A percentile compares a stretch with the other conserved stretches of the same genome.
Conservation (phyloP, 2,113 vertebrate genomes). For the Hydrolagus affinis region DNA sequence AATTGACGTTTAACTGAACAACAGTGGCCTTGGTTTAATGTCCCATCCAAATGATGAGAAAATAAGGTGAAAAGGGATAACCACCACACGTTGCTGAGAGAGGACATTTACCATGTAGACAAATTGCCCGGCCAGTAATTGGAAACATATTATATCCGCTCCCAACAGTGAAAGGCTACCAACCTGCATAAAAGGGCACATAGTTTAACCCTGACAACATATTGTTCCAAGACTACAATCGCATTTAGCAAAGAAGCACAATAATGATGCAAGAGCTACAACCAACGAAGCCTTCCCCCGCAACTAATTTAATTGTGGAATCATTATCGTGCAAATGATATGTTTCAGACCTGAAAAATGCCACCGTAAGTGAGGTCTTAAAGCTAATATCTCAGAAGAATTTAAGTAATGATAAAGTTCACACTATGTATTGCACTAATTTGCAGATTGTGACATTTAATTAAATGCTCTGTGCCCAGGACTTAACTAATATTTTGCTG, state of each 20-base stretch:
- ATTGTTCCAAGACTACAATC: slow-evolving; percentile 8
- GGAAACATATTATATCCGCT: too few species aligned
- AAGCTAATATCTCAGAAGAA: neutral
- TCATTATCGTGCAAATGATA: slow-evolving; percentile 3
- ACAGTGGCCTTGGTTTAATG: too few species aligned
- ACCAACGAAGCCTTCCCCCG: neutral
- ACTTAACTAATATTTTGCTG: neutral
- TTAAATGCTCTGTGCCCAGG: neutral
- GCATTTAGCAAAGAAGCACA: neutral
- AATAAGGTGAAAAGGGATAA: too few species aligned
- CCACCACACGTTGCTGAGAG: too few species aligned
- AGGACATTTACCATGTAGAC: too few species aligned
- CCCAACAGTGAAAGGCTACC: too few species aligned
- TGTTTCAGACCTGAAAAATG: neutral
- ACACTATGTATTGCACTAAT: neutral
- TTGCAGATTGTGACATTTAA: slow-evolving; percentile 21
- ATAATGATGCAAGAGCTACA: neutral
- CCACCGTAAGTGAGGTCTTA: neutral
- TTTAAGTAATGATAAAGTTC: neutral
- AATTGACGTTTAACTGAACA: too few species aligned
- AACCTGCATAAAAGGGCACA: too few species aligned
- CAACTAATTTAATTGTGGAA: slow-evolving; percentile 18
- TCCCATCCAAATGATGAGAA: too few species aligned
- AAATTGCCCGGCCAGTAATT: too few species aligned
- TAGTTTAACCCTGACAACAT: too few species aligned